Evolutionary conservation across 1,140 invertebrate genomes (phyloP), one percentile per base, ranked within the genome.

Genomic region (Pararge aegeria): DNA sequence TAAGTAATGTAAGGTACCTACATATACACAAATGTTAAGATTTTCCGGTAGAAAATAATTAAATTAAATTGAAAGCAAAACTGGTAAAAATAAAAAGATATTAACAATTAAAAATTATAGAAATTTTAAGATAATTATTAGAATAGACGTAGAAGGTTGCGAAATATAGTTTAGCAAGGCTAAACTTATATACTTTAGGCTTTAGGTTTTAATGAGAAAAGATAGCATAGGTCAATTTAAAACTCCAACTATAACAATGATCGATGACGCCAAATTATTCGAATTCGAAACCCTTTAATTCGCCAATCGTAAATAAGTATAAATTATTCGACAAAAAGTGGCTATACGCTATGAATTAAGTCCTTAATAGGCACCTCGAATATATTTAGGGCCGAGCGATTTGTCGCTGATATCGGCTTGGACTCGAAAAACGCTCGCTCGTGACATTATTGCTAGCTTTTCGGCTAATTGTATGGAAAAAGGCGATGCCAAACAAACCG

Each of bases 301-400:
- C 9, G 55, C 16, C 55, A 29, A 4, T 49, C 42, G 12, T 56
- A 56, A 55, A 55, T 55, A 46, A 55, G 13, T 55, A 55, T 55
- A 27, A 49, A 38, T 30, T 56, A 20, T 46, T 49, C 44, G 16
- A 56, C 30, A 56, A 56, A 56, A 56, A 49, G 19, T 20, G 10
- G 2, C 46, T 37, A 46, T 48, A 30, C 55, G 44, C 42, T 56
- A 56, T 49, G 55, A 49, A 56, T 56, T 56, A 56, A 56, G 46
- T 37, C 30, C 42, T 56, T 56, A 46, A 56, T 56, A 56, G 55
- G 55, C 44, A 56, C 40, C 46, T 56, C 55, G 42, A 29, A 56
- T 18, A 38, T 20, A 21, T 49, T 20, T 44, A 30, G 19, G 24
- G 18, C 21, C 46, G n/a, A 24, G 44, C 44, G 44, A 49, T 49